Conservation (phyloP, 2,888 invertebrate genomes). For the Buathra laborator region DNA sequence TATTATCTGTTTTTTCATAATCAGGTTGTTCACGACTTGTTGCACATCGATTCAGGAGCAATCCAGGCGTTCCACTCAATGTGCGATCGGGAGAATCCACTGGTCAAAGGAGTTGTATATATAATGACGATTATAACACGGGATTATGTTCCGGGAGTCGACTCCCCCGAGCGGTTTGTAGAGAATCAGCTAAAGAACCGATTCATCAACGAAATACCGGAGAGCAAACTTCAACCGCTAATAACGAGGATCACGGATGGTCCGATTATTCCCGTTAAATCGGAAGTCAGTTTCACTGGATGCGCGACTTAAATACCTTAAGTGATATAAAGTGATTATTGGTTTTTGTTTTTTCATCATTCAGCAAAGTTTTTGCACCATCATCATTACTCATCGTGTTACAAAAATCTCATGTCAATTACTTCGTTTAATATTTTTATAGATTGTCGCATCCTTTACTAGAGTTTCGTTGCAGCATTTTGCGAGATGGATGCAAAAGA, state of each 20-base stretch:
- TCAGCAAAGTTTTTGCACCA: not conserved
- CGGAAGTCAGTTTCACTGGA: conserved; percentile 73
- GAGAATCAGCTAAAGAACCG: conserved; percentile 81
- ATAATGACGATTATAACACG: conserved; percentile 85
- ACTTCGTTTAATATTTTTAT: not conserved
- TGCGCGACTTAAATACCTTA: conserved; percentile 66
- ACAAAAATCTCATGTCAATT: not conserved
- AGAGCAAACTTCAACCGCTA: conserved; percentile 85
- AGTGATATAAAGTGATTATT: not conserved
- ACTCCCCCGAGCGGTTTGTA: conserved; percentile 75
- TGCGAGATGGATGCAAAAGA: not conserved
- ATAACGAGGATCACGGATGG: conserved; percentile 85
- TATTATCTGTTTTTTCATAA: conserved; percentile 67
- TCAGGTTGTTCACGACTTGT: conserved; percentile 79
- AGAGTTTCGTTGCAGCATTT: not conserved
- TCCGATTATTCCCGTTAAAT: conserved; percentile 78
- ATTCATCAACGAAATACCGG: conserved; percentile 82
- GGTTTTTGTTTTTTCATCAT: conserved; percentile 3
- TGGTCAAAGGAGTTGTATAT: conserved; percentile 84
- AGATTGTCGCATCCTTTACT: not conserved
- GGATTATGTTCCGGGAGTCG: conserved; percentile 58
- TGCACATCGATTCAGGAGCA: conserved; percentile 77
- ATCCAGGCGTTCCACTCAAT: conserved; percentile 87
- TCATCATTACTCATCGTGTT: not conserved
- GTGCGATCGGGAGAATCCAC: conserved; percentile 87